These are phyloP conservation scores for Neotoxoptera formosana DNA, from an alignment of 1,140 invertebrate species.

Conservation along the genomic window DNA sequence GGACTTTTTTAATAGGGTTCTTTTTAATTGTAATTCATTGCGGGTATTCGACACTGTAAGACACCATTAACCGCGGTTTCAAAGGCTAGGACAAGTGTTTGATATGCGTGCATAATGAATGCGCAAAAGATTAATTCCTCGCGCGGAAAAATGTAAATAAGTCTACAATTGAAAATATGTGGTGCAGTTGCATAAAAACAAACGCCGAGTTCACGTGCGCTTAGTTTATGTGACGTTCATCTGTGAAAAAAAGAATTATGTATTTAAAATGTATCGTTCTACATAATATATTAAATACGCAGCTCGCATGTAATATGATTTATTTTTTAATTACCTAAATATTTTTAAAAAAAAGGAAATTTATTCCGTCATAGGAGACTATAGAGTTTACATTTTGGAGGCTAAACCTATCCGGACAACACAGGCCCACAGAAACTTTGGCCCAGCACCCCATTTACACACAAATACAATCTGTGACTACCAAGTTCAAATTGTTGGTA, in stretches of 20 bases:
- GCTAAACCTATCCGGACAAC: too few species aligned
- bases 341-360: background rate
- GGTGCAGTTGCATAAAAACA: background rate
- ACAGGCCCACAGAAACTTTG: too few species aligned
- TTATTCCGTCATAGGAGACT: background rate
- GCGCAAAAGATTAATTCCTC: background rate
- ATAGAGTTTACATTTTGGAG: too few species aligned
- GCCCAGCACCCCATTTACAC: too few species aligned
- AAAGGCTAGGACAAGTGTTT: background rate
- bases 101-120: background rate
- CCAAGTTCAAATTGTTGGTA: too few species aligned
- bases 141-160: background rate
- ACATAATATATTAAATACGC: background rate
- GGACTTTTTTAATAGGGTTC: background rate
- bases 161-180: background rate
- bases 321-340: background rate
- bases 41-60: background rate
- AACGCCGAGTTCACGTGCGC: background rate
- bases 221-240: background rate
- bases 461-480: too few species aligned
- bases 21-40: background rate
- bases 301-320: background rate
- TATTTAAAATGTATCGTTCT: background rate
- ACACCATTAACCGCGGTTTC: background rate
- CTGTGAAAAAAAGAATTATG: background rate